Conservation (phyloP, 2,797 vertebrate genomes). For the Poeciliopsis turneri region DNA sequence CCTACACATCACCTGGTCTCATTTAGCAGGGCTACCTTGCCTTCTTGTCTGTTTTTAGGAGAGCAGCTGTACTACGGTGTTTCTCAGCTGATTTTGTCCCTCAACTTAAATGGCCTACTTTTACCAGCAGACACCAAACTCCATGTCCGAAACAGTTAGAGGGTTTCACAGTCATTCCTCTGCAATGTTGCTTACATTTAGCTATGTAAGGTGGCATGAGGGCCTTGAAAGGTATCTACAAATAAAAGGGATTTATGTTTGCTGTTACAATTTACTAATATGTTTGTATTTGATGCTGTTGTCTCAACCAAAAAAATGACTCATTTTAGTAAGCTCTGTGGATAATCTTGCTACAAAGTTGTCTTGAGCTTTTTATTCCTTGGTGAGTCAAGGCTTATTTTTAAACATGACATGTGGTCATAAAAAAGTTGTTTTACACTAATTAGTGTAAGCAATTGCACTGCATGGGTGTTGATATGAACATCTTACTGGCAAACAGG, state of each 20-base stretch:
- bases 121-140: background rate
- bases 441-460: background rate
- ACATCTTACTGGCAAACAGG: background rate
- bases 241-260: background rate
- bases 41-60: background rate
- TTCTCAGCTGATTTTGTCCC: background rate
- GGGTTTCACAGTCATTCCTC: background rate
- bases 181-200: background rate
- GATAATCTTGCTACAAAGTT: background rate
- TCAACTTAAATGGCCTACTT: conserved; percentile 2
- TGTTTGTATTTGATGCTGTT: background rate
- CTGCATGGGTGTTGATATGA: background rate
- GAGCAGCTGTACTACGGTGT: background rate
- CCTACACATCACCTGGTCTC: conserved; percentile 62
- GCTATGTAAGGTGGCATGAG: background rate
- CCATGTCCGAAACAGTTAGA: background rate
- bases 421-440: background rate
- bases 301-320: background rate
- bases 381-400: background rate
- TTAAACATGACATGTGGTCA: background rate
- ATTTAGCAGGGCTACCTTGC: background rate
- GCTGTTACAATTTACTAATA: background rate
- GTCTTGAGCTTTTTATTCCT: background rate
- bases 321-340: background rate
- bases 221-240: background rate